Conservation (phyloP, 2,888 invertebrate species). For the Kryphioiulus occultus region DNA sequence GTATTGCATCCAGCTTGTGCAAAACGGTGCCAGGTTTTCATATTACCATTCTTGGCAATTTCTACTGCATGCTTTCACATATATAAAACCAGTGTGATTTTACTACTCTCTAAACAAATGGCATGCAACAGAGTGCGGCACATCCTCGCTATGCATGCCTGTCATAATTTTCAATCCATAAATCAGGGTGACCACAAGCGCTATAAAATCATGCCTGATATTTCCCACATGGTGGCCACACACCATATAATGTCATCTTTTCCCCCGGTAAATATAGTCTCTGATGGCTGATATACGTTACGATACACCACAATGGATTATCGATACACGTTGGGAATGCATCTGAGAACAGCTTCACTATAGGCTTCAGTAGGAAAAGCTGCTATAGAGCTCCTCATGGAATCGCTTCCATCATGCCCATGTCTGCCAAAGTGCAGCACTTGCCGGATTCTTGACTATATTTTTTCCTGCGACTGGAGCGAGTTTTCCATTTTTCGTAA, state of each 20-base stretch:
- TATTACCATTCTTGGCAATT: too few species aligned
- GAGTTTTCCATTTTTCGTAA: not conserved
- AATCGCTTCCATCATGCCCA: not conserved
- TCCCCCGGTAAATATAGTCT: not conserved
- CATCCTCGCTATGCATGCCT: not conserved
- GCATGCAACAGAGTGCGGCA: not conserved
- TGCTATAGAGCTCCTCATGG: not conserved
- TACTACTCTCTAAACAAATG: too few species aligned
- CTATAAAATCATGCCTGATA: not conserved
- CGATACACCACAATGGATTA: not conserved
- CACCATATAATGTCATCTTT: not conserved
- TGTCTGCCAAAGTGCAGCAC: not conserved
- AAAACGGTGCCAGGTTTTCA: too few species aligned
- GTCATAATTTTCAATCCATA: not conserved
- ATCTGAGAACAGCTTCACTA: not conserved
- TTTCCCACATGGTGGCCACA: not conserved
- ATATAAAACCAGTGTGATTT: too few species aligned
- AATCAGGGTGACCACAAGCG: not conserved
- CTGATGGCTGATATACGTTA: not conserved
- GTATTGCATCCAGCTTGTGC: too few species aligned
- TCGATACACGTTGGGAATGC: not conserved
- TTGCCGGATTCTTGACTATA: constrained; percentile 5
- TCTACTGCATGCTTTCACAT: too few species aligned
- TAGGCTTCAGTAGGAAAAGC: not conserved
- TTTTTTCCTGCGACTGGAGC: not conserved